Base-by-base conservation (phyloP, 2,113 vertebrate genomes). In the Pao palembangensis region DNA sequence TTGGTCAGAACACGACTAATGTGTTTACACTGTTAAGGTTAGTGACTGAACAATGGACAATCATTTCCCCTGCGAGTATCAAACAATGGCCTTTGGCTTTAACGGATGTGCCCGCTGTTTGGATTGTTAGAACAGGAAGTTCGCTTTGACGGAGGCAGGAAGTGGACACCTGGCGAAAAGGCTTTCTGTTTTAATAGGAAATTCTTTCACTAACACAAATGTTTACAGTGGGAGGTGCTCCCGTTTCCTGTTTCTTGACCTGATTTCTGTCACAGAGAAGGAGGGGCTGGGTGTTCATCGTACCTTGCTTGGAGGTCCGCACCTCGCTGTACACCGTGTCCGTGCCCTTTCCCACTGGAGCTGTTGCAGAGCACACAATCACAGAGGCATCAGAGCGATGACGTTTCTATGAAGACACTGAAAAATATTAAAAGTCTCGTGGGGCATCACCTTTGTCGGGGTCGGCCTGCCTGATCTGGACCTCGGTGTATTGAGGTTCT, bases 41-140 rank as follows among this genome's bases (percentile, higher is more conserved):
- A 46, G 56, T 76, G 65, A 77, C 56, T 66, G 46, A 77, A 82
- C 76, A 83, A 78, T 82, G 69, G 64, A n/a, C 14, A 51, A 60
- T 49, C 52, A 54, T 71, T 78, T 79, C 61, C 67, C 61, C 57
- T 51, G 16, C 44, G 73, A 56, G 61, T 19, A 46, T 58, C 12
- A 67, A 76, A 88, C 87, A 91, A 88, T 89, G 76, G 74, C 56
- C 49, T 69, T 8, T 1, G 55, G 43, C 67, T 38, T n/a, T 73
- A 47, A 55, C 71, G 69, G 72, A 85, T 75, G 76, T 69, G 61
- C 75, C 67, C 55, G 55, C 59, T 60, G 75, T 75, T 80, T 56
- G 50, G 43, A 80, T 84, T 85, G 82, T 84, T 74, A 53, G 64
- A 82, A 82, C 86, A 87, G 89, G 89, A 91, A 89, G 74, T 72